Conservation (phyloP, 35 echinoderm and acorn worm species). For the Stichopus chloronotus region DNA sequence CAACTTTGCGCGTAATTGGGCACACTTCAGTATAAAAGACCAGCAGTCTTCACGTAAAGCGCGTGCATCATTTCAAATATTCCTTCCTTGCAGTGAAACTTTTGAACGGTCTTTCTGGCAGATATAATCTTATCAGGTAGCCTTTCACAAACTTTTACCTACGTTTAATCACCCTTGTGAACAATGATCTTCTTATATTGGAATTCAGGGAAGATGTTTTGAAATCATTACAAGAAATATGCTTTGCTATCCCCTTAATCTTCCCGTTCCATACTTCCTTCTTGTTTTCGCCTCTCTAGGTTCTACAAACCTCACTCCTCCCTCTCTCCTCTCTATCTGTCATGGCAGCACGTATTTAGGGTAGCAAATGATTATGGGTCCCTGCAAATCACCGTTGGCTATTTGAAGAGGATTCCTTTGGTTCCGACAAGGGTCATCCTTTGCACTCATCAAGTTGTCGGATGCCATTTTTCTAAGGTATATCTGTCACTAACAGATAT, state of each 20-base stretch:
- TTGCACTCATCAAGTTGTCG: slow-evolving; percentile 39
- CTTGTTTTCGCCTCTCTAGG: not conserved
- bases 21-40: no score
- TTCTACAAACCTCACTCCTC: not conserved
- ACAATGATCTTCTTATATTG: not conserved
- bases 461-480: slow-evolving; percentile 6
- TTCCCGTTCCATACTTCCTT: not conserved
- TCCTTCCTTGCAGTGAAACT: no score
- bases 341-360: not conserved
- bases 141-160: not conserved
- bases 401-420: slow-evolving; percentile 32
- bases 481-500: slow-evolving; percentile 49
- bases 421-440: slow-evolving; percentile 13
- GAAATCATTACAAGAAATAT: not conserved
- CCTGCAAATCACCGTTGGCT: slow-evolving; percentile 34
- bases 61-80: no score
- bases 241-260: not conserved
- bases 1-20: no score
- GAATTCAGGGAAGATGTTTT: slow-evolving; percentile 3
- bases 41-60: no score
- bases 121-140: not conserved
- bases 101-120: no score
- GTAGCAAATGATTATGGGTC: slow-evolving; percentile 9
- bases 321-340: not conserved
- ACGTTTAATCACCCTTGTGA: not conserved